Evolutionary conservation across 2,797 vertebrate species (phyloP).

Genomic region (Australoheros facetus): DNA sequence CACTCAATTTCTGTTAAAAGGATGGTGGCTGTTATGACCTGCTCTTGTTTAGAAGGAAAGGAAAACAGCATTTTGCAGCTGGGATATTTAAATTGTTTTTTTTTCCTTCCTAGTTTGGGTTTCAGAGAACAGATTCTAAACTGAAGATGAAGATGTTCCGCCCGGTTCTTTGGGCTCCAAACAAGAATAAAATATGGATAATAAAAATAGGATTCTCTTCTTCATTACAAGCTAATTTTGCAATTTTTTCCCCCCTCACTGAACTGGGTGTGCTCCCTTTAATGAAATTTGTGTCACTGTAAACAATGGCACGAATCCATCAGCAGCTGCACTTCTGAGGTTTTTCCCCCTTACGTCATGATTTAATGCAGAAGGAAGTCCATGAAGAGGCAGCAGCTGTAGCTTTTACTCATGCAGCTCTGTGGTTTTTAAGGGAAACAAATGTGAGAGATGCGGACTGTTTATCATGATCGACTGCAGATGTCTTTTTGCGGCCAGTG

Average conservation of each 20-base stretch:
- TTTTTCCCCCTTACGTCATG: constrained; percentile 16
- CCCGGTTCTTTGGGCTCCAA: not conserved
- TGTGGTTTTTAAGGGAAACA: constrained; percentile 65
- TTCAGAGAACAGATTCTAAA: constrained; percentile 3
- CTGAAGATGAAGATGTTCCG: not conserved
- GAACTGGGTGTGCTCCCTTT: not conserved
- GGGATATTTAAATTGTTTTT: not conserved
- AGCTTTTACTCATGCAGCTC: constrained; percentile 55
- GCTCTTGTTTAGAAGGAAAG: constrained; percentile 12
- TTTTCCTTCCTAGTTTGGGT: constrained; percentile 20
- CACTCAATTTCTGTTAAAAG: constrained; percentile 19
- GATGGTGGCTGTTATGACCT: constrained; percentile 1
- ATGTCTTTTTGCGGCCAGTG: constrained; percentile 65
- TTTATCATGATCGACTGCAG: constrained; percentile 74
- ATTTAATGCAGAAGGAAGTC: constrained; percentile 37
- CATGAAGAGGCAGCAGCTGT: constrained; percentile 54
- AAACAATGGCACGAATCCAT: constrained; percentile 5
- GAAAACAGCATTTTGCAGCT: constrained; percentile 11
- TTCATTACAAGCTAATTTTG: not conserved
- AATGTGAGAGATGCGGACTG: constrained; percentile 60
- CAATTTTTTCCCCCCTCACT: not conserved
- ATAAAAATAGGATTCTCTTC: constrained; percentile 2
- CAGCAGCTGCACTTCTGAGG: constrained; percentile 21
- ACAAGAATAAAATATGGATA: not conserved
- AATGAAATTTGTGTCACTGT: constrained; percentile 7